Conservation (phyloP, 2,888 invertebrate genomes). For the Oligia fasciuncula region DNA sequence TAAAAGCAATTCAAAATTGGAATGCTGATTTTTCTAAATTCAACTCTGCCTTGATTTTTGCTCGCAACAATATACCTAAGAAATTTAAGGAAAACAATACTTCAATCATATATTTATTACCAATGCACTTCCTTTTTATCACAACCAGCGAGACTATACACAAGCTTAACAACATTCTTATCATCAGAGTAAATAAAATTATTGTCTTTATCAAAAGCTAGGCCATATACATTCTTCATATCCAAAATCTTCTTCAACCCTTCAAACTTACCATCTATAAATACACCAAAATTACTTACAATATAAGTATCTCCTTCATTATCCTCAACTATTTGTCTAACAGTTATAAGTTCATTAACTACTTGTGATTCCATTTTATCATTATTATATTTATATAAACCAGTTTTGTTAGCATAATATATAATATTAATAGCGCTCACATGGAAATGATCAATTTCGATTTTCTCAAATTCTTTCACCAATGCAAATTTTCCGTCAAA, state of each 20-base stretch:
- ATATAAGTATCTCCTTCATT: slow-evolving; percentile 76
- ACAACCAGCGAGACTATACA: slow-evolving; percentile 72
- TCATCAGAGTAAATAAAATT: slow-evolving; percentile 79
- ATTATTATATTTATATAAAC: slow-evolving; percentile 76
- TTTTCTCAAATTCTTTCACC: slow-evolving; percentile 78
- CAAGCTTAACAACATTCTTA: slow-evolving; percentile 73
- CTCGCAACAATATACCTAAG: not conserved
- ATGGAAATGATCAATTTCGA: slow-evolving; percentile 79
- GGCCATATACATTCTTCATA: slow-evolving; percentile 74
- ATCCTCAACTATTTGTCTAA: slow-evolving; percentile 81
- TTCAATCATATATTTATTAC: slow-evolving; percentile 35
- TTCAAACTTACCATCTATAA: slow-evolving; percentile 59
- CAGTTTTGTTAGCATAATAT: slow-evolving; percentile 79
- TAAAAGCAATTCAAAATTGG: no score
- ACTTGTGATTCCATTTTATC: slow-evolving; percentile 56
- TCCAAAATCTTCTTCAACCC: slow-evolving; percentile 73
- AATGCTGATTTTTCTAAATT: not conserved
- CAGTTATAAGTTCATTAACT: slow-evolving; percentile 73
- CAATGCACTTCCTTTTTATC: slow-evolving; percentile 48
- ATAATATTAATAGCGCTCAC: slow-evolving; percentile 70
- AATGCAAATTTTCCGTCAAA: slow-evolving; percentile 75
- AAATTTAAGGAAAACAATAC: not conserved
- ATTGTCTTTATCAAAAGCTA: slow-evolving; percentile 80
- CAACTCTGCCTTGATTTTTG: no score
- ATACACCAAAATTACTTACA: slow-evolving; percentile 78